Conservation (phyloP, 2,888 invertebrate genomes). For the Bhutanitis thaidina region DNA sequence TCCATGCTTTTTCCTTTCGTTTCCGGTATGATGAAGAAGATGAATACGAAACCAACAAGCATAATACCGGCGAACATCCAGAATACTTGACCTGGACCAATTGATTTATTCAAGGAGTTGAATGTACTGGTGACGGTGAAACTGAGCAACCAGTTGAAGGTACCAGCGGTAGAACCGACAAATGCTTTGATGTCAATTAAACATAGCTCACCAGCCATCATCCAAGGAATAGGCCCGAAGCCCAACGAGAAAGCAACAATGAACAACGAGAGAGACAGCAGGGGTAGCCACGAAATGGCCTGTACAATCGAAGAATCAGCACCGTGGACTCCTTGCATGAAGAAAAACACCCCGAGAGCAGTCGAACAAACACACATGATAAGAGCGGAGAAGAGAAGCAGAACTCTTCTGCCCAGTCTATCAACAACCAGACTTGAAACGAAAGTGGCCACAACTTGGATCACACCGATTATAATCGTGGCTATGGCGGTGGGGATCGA, state of each 20-base stretch:
- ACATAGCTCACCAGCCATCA: conserved; percentile 90
- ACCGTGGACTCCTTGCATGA: conserved; percentile 56
- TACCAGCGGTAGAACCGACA: conserved; percentile 88
- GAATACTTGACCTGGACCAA: conserved; percentile 84
- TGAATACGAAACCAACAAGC: conserved; percentile 82
- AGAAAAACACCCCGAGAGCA: conserved; percentile 87
- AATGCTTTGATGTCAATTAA: conserved; percentile 88
- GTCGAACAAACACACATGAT: conserved; percentile 85
- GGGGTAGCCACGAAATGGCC: conserved; percentile 85
- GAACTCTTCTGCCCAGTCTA: conserved; percentile 86
- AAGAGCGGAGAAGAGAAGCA: conserved; percentile 85
- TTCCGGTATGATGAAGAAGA: conserved; percentile 83
- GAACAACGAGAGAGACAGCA: conserved; percentile 86
- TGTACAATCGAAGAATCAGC: conserved; percentile 54
- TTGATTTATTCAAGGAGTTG: conserved; percentile 69
- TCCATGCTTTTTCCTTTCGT: conserved; percentile 85
- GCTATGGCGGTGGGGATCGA: conserved; percentile 79
- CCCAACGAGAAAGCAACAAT: conserved; percentile 91
- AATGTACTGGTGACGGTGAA: conserved; percentile 90
- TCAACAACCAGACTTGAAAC: conserved; percentile 89
- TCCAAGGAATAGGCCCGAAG: conserved; percentile 93
- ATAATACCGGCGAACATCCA: conserved; percentile 87
- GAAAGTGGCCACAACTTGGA: conserved; percentile 89
- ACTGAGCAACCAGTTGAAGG: conserved; percentile 90
- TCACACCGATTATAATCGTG: conserved; percentile 90